These are phyloP conservation scores for Athalia cordata DNA, from an alignment of 2,888 invertebrate genomes.

Conservation along the genomic window DNA sequence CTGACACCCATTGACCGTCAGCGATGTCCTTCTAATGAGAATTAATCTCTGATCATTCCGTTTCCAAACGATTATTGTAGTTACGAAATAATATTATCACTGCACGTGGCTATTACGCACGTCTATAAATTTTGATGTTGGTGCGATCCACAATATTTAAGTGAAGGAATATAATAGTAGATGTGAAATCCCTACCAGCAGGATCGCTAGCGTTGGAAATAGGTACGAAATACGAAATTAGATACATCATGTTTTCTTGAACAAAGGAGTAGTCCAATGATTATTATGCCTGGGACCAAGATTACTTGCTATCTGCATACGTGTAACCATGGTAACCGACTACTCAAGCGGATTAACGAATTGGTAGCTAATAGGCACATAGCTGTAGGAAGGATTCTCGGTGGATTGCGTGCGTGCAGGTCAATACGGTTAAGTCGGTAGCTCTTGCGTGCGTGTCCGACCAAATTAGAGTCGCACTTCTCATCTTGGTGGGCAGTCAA, in stretches of 20 bases:
- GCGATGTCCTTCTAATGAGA: too few relatives aligned
- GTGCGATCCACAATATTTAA: too few relatives aligned
- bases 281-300: not conserved
- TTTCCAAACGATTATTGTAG: too few relatives aligned
- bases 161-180: too few relatives aligned
- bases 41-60: too few relatives aligned
- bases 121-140: too few relatives aligned
- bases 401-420: constrained; percentile 41
- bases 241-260: not conserved
- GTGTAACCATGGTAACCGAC: constrained; percentile 52
- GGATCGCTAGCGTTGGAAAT: too few relatives aligned
- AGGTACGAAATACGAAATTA: too few relatives aligned
- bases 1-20: too few relatives aligned
- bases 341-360: constrained; percentile 62
- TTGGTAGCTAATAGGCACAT: constrained; percentile 57
- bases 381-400: constrained; percentile 56
- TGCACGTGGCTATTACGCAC: too few relatives aligned
- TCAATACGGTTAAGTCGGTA: not conserved
- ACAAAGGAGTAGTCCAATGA: not conserved
- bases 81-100: too few relatives aligned
- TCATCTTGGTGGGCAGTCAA: not conserved
- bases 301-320: not conserved
- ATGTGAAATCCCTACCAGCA: too few relatives aligned
- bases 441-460: constrained; percentile 37
- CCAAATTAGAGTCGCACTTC: constrained; percentile 19